Conservation (phyloP, 1,140 invertebrate species). For the Medauroidea extradentata region DNA sequence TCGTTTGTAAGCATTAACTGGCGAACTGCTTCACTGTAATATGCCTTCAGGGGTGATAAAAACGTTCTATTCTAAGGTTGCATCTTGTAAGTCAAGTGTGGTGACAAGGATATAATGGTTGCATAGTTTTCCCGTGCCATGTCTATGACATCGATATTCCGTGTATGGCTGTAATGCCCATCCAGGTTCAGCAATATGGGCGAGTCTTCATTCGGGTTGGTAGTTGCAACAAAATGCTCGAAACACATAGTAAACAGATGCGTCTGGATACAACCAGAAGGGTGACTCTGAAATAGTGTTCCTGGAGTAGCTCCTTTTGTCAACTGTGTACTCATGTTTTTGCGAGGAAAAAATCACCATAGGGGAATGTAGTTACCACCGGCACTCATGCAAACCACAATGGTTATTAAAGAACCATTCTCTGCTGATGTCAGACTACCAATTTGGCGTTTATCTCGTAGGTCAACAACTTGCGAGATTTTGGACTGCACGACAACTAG, state of each 20-base stretch:
- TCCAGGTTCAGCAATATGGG: slow-evolving; percentile 23
- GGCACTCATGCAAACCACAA: slow-evolving; percentile 34
- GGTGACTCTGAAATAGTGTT: slow-evolving; percentile 28
- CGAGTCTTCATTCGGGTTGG: slow-evolving; percentile 7
- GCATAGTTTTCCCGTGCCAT: slow-evolving; percentile 26
- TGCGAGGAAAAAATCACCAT: slow-evolving; percentile 42
- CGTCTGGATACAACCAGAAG: slow-evolving; percentile 39
- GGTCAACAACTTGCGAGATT: slow-evolving; percentile 22
- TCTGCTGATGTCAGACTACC: slow-evolving; percentile 34
- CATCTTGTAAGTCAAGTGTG: slow-evolving; percentile 34
- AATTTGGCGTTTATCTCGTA: slow-evolving; percentile 23
- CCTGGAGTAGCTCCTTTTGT: slow-evolving; percentile 34
- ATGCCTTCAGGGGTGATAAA: slow-evolving; percentile 29
- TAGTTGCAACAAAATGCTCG: slow-evolving; percentile 39
- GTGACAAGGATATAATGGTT: slow-evolving; percentile 38
- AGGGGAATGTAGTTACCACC: slow-evolving; percentile 38
- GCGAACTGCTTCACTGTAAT: slow-evolving; percentile 24
- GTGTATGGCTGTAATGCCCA: slow-evolving; percentile 28
- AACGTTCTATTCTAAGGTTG: slow-evolving; percentile 22
- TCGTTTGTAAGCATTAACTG: slow-evolving; percentile 9
- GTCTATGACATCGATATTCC: slow-evolving; percentile 25
- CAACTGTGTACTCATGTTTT: slow-evolving; percentile 34
- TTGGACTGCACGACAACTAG: slow-evolving; percentile 33
- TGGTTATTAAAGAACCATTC: slow-evolving; percentile 43
- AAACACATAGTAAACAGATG: slow-evolving; percentile 32